Percentiles rank a stretch among this genome's conserved stretches.
phyloP scores from a whole-genome alignment of 1,140 invertebrate species.

The Monochamus saltuarius region DNA sequence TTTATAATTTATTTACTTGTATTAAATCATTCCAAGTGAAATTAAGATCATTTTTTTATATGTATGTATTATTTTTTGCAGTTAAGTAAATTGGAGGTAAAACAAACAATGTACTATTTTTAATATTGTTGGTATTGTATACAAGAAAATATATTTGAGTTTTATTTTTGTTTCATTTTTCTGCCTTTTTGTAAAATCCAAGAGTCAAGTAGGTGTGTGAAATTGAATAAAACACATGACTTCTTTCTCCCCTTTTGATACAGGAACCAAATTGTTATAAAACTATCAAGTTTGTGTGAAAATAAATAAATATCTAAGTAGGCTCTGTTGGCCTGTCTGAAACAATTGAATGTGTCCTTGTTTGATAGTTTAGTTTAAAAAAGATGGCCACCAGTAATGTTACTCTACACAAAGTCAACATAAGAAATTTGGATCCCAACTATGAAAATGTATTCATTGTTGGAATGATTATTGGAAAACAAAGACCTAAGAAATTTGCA shows the following conservation, averaged over 20 bases:
- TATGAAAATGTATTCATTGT: slow-evolving; percentile 43
- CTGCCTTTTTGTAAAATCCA: not conserved
- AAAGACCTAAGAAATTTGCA: slow-evolving; percentile 37
- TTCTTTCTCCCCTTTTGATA: no score
- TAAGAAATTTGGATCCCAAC: slow-evolving; percentile 39
- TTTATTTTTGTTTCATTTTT: not conserved
- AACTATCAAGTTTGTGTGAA: no score
- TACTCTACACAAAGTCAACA: slow-evolving; percentile 33
- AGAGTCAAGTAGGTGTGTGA: no score
- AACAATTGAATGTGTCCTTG: no score
- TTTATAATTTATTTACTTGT: slow-evolving; percentile 15
- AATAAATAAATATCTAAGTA: no score
- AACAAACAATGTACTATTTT: not conserved
- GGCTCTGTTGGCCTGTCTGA: no score
- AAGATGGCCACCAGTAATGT: slow-evolving; percentile 18
- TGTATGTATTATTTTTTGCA: not conserved
- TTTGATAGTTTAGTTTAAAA: no score
- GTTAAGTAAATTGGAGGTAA: not conserved
- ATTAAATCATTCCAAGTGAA: slow-evolving; percentile 21
- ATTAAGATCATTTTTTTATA: slow-evolving; percentile 7
- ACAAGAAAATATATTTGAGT: not conserved
- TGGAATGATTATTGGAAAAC: slow-evolving; percentile 46
- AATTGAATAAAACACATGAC: no score
- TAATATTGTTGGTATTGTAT: not conserved
- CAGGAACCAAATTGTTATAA: no score